Evolutionary conservation across 2,888 invertebrate species (phyloP), one percentile per base, ranked within the genome.

Genomic region (Scaeva pyrastri): DNA sequence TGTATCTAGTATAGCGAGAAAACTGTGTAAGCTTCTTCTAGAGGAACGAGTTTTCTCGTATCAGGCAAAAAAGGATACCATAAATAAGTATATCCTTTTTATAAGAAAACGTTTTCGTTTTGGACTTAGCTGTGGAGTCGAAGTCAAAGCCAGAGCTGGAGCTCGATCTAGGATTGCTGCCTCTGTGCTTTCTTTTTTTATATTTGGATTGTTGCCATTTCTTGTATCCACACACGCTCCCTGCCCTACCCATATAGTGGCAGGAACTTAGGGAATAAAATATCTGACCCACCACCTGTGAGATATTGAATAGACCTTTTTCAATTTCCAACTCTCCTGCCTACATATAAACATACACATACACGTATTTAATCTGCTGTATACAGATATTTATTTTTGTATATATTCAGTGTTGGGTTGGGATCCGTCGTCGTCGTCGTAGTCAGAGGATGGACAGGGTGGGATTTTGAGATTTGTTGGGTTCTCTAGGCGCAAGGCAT

Each of bases 41-140:
- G 52, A 26, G 36, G 5, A 1, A 1, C 4, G 2, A 4, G 4
- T 60, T n/a, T n/a, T n/a, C n/a, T n/a, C n/a, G 41, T 41, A 41
- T 23, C 52, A 23, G 23, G 14, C 23, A 2, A 41, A 12, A 36
- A 72, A 56, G 70, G 50, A 85, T 73, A 36, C 72, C 71, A 85
- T 85, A 81, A 85, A 77, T 85, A 64, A 2, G 12, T 64, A 19
- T 64, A 64, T 64, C n/a, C 23, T 66, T 66, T 26, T 64, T 48
- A 45, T 26, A 45, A 66, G 80, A 68, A 85, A 80, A 68, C 66
- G 76, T 36, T 76, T 76, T 85, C 80, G 71, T 80, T 78, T 78
- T 41, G 70, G 75, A 72, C 66, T 85, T 72, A 85, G 76, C 72
- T 66, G 79, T 77, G n/a, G n/a, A n/a, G n/a, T n/a, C n/a, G n/a